These are phyloP conservation scores for Ormia ochracea DNA, from an alignment of 2,888 invertebrate species.

Conservation along the genomic window DNA sequence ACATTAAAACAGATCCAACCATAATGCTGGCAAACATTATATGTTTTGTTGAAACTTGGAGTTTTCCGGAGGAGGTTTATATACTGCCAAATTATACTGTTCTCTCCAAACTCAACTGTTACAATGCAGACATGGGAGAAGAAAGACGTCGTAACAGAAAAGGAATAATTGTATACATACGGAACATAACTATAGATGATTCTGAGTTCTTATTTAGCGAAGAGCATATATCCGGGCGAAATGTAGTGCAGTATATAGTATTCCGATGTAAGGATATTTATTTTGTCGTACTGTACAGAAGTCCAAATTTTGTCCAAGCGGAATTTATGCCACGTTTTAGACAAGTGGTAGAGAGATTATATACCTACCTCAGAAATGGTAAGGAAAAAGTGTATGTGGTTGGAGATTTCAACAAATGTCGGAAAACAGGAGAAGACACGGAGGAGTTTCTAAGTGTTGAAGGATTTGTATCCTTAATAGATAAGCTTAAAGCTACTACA, in stretches of 20 bases:
- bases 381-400: neutral
- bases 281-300: too few relatives aligned
- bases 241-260: too few relatives aligned
- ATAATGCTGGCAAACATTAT: conserved; percentile 7
- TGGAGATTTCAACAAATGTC: neutral
- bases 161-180: too few relatives aligned
- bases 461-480: neutral
- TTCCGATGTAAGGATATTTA: too few relatives aligned
- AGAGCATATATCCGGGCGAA: too few relatives aligned
- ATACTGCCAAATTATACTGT: too few relatives aligned
- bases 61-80: neutral
- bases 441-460: neutral
- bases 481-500: neutral
- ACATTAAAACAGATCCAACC: conserved; percentile 6
- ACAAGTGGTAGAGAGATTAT: neutral
- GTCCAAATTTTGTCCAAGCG: neutral
- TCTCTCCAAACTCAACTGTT: too few relatives aligned
- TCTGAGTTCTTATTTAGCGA: too few relatives aligned
- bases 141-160: too few relatives aligned
- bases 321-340: neutral
- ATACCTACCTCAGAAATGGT: neutral
- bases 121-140: too few relatives aligned
- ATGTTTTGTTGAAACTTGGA: conserved; percentile 35
- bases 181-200: too few relatives aligned
- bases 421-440: neutral